Base-by-base conservation (phyloP, 2,113 vertebrate species). In the Montifringilla adamsi region DNA sequence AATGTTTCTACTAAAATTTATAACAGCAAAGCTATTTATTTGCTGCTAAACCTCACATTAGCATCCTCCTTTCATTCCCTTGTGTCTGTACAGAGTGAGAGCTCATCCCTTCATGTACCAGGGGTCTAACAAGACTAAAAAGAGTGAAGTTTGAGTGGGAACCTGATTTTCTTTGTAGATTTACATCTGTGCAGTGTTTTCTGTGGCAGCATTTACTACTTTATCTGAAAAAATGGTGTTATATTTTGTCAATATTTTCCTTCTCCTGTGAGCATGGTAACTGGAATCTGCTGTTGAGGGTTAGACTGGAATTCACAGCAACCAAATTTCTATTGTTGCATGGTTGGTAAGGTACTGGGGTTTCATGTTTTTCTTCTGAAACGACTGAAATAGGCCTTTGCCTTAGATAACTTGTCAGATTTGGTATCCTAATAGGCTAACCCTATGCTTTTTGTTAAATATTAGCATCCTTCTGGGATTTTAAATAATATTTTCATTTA, bases 351-450 rank as follows among this genome's bases (percentile, higher is more conserved):
- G 37, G 77, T 82, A 6, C 49, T 87, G 89, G 27, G 31, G 22
- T 85, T 91, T 85, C 22, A 3, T 62, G 59, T 76, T 95, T 95
- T 96, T 69, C 50, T 72, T 91, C 62, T 91, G 59, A 89, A 87
- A 63, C 1, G 3, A 76, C 67, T 79, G 37, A 64, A 94, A 30
- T 79, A 66, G 78, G 37, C 24, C 28, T 82, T 93, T 87, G n/a
- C 87, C 46, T 69, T 68, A 69, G 33, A 35, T 81, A 87, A 56
- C 8, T 3, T 58, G 59, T 94, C 63, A 66, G 70, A 59, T 33
- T 43, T 70, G 17, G 26, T 88, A 59, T 43, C 64, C 39, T 83
- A 52, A 63, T 67, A 85, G 67, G 20, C 19, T 94, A 81, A 50
- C 31, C 13, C 30, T 63, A 2, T 92, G 58, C 33, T 68, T 80